phyloP scores from a whole-genome alignment of 1,140 invertebrate genomes.

The Agrilus planipennis region DNA sequence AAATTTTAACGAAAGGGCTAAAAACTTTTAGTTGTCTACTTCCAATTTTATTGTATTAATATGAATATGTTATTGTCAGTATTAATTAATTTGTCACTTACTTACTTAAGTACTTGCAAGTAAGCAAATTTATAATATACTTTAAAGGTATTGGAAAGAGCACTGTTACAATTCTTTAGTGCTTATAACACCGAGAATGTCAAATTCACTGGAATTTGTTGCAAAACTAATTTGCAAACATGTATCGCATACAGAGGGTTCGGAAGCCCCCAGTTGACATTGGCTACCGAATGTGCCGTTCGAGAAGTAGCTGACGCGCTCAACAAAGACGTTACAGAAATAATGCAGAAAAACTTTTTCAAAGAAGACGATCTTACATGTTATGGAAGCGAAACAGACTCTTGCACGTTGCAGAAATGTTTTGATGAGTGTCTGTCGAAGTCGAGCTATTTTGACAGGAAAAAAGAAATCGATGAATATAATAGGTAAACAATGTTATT shows the following conservation, averaged over 20 bases:
- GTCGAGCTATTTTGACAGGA: constrained; percentile 53
- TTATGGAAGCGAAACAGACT: constrained; percentile 60
- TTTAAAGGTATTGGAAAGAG: constrained; percentile 67
- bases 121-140: too few relatives aligned
- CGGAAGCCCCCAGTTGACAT: constrained; percentile 84
- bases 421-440: constrained; percentile 67
- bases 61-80: too few relatives aligned
- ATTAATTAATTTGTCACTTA: too few relatives aligned
- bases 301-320: constrained; percentile 64
- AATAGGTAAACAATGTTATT: constrained; percentile 47
- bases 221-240: constrained; percentile 76
- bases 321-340: constrained; percentile 43
- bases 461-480: constrained; percentile 49
- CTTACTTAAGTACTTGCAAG: too few relatives aligned
- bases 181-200: constrained; percentile 62
- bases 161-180: constrained; percentile 71
- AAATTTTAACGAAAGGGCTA: too few relatives aligned
- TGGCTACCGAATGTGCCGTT: constrained; percentile 65
- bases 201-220: constrained; percentile 53
- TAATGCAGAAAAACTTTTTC: constrained; percentile 63
- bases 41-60: too few relatives aligned
- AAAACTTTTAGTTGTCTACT: too few relatives aligned
- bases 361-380: constrained; percentile 66
- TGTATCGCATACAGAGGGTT: constrained; percentile 88
- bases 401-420: constrained; percentile 67